Evolutionary conservation across 2,113 vertebrate species (phyloP), one percentile per base, ranked within the genome.

Genomic region (Eclectus roratus): DNA sequence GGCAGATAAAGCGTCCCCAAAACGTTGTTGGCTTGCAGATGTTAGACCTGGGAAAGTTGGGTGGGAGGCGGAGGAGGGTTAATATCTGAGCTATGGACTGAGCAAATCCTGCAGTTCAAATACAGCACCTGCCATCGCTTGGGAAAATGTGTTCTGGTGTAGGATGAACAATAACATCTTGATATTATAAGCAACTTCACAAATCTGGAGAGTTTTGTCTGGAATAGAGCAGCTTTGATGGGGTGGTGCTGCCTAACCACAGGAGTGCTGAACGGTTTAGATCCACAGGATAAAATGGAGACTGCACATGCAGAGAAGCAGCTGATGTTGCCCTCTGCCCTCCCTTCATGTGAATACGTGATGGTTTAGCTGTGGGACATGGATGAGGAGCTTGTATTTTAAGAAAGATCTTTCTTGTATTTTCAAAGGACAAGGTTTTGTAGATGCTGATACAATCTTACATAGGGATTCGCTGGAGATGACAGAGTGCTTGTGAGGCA

Each of bases 1-100:
- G 24, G 55, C 94, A 89, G 96, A 97, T 94, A 96, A 94, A 89
- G 37, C 70, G 92, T 69, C 83, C 77, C 85, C 65, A 33, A 77
- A 93, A 53, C 17, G 4, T 25, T 84, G 80, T 55, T 80, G 88
- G 41, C 69, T 90, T 86, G 89, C 85, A 88, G 93, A 90, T 84
- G 88, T 61, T 69, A 43, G 80, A 93, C 43, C 78, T 93, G 90
- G 93, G 93, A 80, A 91, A 74, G 64, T 25, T 65, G 85, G 19
- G 73, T 56, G 80, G 69, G 50, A 76, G 35, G 5, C 2, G 15
- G 33, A 95, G 52, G 50, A 70, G 60, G 27, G 44, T 2, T 58
- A 71, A 17, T 37, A 61, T 70, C 88, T 60, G 52, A 60, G 10
- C 20, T 56, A 17, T 1, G 11, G 31, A 43, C 41, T 7, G 50